These are phyloP conservation scores for Epizoanthus scotinus DNA, from an alignment of 92 coral and sea anemone genomes.

Conservation along the genomic window DNA sequence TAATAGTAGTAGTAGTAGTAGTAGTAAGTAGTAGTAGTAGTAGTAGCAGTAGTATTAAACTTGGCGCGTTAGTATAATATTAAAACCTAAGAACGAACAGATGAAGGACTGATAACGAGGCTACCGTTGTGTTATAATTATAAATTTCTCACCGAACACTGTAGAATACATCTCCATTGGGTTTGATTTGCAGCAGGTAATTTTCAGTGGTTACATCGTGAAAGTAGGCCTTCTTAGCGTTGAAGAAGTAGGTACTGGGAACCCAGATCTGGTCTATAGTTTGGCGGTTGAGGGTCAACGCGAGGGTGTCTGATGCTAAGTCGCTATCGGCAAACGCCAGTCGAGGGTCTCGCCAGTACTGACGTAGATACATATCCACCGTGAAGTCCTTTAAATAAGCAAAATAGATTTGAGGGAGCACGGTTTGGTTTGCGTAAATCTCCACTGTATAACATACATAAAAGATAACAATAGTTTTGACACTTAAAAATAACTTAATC, in stretches of 20 bases:
- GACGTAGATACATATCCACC: constrained; percentile 90
- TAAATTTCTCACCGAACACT: constrained; percentile 82
- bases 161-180: constrained; percentile 89
- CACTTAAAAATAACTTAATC: no score
- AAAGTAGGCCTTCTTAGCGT: constrained; percentile 97
- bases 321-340: constrained; percentile 56
- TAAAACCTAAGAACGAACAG: no score
- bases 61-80: no score
- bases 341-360: constrained; percentile 96
- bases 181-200: constrained; percentile 85
- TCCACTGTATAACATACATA: no score
- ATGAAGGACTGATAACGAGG: no score
- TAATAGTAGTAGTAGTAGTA: no score
- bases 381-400: constrained; percentile 76
- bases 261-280: constrained; percentile 95
- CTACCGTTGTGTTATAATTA: not conserved
- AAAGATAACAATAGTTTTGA: no score
- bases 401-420: not conserved
- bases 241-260: constrained; percentile 97
- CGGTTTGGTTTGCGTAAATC: no score
- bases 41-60: no score
- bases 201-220: constrained; percentile 98
- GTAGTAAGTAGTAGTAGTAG: no score
- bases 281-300: constrained; percentile 85
- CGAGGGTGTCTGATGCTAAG: constrained; percentile 48